Base-by-base conservation (phyloP, 2,797 vertebrate species). In the Pangasius mekongensis region DNA sequence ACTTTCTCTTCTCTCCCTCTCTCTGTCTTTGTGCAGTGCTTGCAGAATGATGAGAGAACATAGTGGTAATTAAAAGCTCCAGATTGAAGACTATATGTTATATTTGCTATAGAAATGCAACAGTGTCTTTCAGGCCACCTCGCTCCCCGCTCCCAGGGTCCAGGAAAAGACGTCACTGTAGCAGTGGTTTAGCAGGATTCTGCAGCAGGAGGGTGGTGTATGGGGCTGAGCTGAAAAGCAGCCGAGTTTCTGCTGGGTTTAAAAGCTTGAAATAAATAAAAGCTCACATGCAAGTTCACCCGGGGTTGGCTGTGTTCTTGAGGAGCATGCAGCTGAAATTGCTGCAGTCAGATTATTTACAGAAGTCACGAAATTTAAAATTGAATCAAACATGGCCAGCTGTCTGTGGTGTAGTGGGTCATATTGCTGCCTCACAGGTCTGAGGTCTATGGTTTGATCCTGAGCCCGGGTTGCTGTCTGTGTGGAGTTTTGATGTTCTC, bases 61-160 rank as follows among this genome's bases (percentile, higher is more conserved):
- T 60, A 66, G 47, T 24, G 58, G 43, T 86, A 87, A 86, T 87
- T 86, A 86, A 83, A 54, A 78, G 83, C 83, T 76, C 33, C 47
- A 66, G 58, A 82, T 56, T 89, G 36, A 62, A 62, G 56, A 77
- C 56, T 49, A 30, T 52, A 66, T 64, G 16, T 30, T 47, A 33
- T 64, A 78, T 78, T 86, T 24, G n/a, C 58, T 52, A 33, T 66
- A 24, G 39, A 66, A 78, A 62, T 49, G 71, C 62, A 33, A 36
- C 54, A 83, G 49, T 83, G 27, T 33, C 49, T 84, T 71, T 83
- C 8, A 49, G 60, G 18, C 81, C 60, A 83, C 39, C 24, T 83
- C 39, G 39, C 39, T 39, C 39, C 39, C 3, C 5, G 47, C 1
- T 47, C 27, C 27, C 2, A 0, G 13, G 10, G 80, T 62, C 58